A percentile compares a stretch with the other conserved stretches of the same genome.
Evolutionary conservation across 2,888 invertebrate species (phyloP).

Genomic region (Diachrysia chrysitis): DNA sequence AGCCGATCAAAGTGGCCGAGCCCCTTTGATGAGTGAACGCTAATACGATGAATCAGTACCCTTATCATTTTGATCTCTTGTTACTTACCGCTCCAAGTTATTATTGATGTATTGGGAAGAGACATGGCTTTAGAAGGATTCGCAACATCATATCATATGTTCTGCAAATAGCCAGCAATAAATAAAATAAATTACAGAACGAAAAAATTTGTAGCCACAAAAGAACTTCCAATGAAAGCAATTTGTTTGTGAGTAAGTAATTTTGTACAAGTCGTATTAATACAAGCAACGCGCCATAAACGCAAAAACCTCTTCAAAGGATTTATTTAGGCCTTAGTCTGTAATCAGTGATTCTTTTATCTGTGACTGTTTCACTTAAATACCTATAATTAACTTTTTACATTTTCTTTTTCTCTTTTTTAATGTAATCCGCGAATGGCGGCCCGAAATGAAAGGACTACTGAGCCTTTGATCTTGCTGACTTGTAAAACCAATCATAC

Average conservation of each 20-base stretch:
- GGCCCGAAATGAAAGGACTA: slow-evolving; percentile 71
- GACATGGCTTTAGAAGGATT: slow-evolving; percentile 27
- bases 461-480: slow-evolving; percentile 70
- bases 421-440: slow-evolving; percentile 72
- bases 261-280: slow-evolving; percentile 51
- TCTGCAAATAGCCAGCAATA: not conserved
- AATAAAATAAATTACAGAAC: slow-evolving; percentile 13
- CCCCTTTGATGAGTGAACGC: slow-evolving; percentile 74
- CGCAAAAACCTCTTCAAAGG: slow-evolving; percentile 57
- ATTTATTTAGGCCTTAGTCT: slow-evolving; percentile 54
- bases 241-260: slow-evolving; percentile 54
- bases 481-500: slow-evolving; percentile 75
- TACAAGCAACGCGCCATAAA: slow-evolving; percentile 46
- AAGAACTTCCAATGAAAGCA: slow-evolving; percentile 43
- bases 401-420: slow-evolving; percentile 67
- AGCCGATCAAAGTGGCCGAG: slow-evolving; percentile 77
- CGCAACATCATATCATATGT: slow-evolving; percentile 25
- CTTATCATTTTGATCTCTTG: slow-evolving; percentile 77
- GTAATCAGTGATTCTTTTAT: slow-evolving; percentile 61
- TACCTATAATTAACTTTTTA: slow-evolving; percentile 69
- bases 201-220: slow-evolving; percentile 25
- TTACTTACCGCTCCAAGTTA: slow-evolving; percentile 64
- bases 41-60: slow-evolving; percentile 72
- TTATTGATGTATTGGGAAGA: slow-evolving; percentile 52
- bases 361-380: slow-evolving; percentile 64